These are phyloP conservation scores for Amphimallon solstitiale DNA, from an alignment of 2,888 invertebrate genomes.

Conservation along the genomic window DNA sequence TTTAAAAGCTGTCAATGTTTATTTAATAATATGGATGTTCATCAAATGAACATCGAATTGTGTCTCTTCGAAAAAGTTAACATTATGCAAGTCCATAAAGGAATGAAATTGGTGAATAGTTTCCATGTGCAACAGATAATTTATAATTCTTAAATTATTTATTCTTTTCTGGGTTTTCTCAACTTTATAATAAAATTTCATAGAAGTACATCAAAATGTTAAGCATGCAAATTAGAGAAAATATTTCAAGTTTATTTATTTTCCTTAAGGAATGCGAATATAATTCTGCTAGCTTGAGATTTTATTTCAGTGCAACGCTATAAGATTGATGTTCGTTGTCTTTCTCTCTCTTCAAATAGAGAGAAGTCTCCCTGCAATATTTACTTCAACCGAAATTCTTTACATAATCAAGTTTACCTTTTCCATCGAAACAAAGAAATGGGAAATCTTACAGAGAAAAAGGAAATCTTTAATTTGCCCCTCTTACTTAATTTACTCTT, in stretches of 20 bases:
- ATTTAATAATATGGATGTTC: no score
- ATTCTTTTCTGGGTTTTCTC: no score
- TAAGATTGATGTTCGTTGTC: not conserved
- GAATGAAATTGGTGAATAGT: no score
- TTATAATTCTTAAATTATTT: no score
- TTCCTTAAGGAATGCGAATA: slow-evolving; percentile 18
- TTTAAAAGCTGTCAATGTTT: no score
- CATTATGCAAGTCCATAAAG: no score
- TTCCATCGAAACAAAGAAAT: no score
- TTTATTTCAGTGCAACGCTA: not conserved
- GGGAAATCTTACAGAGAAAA: not conserved
- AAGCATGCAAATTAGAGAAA: slow-evolving; percentile 31
- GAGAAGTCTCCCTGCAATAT: slow-evolving; percentile 19
- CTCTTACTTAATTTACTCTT: slow-evolving; percentile 24
- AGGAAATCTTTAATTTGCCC: slow-evolving; percentile 25
- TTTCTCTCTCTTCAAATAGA: slow-evolving; percentile 8
- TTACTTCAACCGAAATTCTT: slow-evolving; percentile 29
- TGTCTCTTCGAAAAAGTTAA: no score
- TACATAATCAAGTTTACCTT: slow-evolving; percentile 3
- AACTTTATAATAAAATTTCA: slow-evolving; percentile 8
- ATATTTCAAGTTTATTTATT: slow-evolving; percentile 30
- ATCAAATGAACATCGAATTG: no score
- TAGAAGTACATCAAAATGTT: slow-evolving; percentile 3
- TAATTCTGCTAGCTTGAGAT: slow-evolving; percentile 1
- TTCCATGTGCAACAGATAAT: no score